Evolutionary conservation across 1,140 invertebrate species (phyloP).

Genomic region (Oedothorax gibbosus): DNA sequence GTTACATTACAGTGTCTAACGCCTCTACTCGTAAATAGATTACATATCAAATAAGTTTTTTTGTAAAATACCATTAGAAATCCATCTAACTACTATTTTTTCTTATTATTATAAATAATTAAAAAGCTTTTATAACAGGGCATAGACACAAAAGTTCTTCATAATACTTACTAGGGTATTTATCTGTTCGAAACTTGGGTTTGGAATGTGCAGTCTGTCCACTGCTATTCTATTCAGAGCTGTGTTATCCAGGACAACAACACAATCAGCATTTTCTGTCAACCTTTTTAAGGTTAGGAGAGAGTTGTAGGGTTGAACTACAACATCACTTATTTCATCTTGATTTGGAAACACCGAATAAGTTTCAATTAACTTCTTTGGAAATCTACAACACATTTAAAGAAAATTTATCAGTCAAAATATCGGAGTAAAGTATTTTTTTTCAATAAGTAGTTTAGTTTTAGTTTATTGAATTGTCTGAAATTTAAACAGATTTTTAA

Average conservation of each 20-base stretch:
- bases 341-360: constrained; percentile 99
- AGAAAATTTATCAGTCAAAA: not conserved
- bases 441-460: too few relatives aligned
- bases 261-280: constrained; percentile 96
- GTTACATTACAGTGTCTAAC: too few relatives aligned
- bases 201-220: constrained; percentile 91
- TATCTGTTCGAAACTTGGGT: constrained; percentile 96
- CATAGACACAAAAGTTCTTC: too few relatives aligned
- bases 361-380: constrained; percentile 97
- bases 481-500: too few relatives aligned
- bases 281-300: constrained; percentile 93
- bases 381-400: constrained; percentile 76
- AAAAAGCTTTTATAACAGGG: too few relatives aligned
- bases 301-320: constrained; percentile 99
- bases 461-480: too few relatives aligned
- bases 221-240: constrained; percentile 86
- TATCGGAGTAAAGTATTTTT: too few relatives aligned
- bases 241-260: constrained; percentile 87
- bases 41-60: too few relatives aligned
- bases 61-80: too few relatives aligned
- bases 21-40: too few relatives aligned
- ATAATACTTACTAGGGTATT: constrained; percentile 85
- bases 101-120: too few relatives aligned
- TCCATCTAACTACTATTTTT: too few relatives aligned
- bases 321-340: constrained; percentile 95